phyloP scores from a whole-genome alignment of 2,797 vertebrate species.

The Ptychobarbus kaznakovi region DNA sequence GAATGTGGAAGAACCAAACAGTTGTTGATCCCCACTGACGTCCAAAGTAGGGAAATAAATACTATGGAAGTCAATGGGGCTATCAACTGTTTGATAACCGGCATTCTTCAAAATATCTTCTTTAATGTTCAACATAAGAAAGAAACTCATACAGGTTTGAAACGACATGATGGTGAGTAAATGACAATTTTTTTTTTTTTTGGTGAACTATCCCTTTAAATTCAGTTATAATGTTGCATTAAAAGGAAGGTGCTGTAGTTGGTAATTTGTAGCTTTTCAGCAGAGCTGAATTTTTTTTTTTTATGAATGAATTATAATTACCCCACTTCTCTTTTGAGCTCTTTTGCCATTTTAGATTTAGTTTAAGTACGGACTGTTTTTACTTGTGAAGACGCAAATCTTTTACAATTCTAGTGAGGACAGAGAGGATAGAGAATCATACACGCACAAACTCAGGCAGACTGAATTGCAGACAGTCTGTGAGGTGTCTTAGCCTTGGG shows the following conservation, averaged over 20 bases:
- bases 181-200: no score
- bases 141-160: no score
- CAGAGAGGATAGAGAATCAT: neutral
- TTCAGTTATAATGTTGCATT: neutral
- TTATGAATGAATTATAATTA: neutral
- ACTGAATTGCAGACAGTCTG: conserved; percentile 25
- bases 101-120: no score
- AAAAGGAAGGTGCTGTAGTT: neutral
- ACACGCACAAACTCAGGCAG: conserved; percentile 10
- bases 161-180: no score
- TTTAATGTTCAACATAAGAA: no score
- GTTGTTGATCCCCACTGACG: no score
- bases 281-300: neutral
- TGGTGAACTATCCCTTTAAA: neutral
- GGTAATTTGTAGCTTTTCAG: neutral
- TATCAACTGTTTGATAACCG: no score
- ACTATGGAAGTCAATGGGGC: no score
- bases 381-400: neutral
- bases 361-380: neutral
- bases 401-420: neutral
- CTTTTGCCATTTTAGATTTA: neutral
- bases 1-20: no score
- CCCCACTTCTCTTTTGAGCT: neutral
- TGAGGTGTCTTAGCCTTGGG: conserved; percentile 25
- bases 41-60: no score